Percentiles rank a stretch among this genome's conserved stretches.
Evolutionary conservation across 2,888 invertebrate species (phyloP).

Genomic region (Aleiodes leptofemur): DNA sequence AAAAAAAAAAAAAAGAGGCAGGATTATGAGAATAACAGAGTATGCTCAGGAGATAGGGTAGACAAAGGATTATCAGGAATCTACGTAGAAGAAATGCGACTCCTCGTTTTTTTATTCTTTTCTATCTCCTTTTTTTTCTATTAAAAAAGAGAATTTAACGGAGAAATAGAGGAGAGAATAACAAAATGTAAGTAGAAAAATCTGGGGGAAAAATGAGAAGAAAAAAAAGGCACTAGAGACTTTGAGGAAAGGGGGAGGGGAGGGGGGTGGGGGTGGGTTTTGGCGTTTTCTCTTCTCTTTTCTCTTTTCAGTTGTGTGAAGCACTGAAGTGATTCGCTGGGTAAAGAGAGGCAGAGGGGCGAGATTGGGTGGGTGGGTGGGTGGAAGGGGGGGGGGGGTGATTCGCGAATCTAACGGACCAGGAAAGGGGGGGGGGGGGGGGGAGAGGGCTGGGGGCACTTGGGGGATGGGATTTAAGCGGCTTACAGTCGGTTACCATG

Average conservation of each 20-base stretch:
- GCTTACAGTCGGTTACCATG: constrained; percentile 74
- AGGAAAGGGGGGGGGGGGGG: background rate
- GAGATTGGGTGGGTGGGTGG: background rate
- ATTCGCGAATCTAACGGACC: constrained; percentile 25
- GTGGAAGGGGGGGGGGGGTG: background rate
- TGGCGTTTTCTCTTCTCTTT: constrained; percentile 24
- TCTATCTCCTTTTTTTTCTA: constrained; percentile 22
- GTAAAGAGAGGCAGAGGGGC: constrained; percentile 11
- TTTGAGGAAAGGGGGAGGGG: background rate
- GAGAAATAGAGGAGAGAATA: constrained; percentile 2
- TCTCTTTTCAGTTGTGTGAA: constrained; percentile 29
- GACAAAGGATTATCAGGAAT: constrained; percentile 50
- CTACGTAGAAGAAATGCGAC: constrained; percentile 21
- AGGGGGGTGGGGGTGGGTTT: constrained; percentile 1
- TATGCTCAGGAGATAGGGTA: constrained; percentile 43
- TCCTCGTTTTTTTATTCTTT: background rate
- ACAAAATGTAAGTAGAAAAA: constrained; percentile 13
- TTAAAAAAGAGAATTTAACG: constrained; percentile 3
- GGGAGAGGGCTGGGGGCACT: constrained; percentile 53
- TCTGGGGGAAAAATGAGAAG: constrained; percentile 23
- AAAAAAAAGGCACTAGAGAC: constrained; percentile 30
- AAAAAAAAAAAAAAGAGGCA: constrained; percentile 20
- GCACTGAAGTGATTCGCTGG: constrained; percentile 53
- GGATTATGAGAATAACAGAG: constrained; percentile 22
- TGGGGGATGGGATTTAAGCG: constrained; percentile 70